These are phyloP conservation scores for Hartigia nigra DNA, from an alignment of 2,888 invertebrate species.

Conservation along the genomic window DNA sequence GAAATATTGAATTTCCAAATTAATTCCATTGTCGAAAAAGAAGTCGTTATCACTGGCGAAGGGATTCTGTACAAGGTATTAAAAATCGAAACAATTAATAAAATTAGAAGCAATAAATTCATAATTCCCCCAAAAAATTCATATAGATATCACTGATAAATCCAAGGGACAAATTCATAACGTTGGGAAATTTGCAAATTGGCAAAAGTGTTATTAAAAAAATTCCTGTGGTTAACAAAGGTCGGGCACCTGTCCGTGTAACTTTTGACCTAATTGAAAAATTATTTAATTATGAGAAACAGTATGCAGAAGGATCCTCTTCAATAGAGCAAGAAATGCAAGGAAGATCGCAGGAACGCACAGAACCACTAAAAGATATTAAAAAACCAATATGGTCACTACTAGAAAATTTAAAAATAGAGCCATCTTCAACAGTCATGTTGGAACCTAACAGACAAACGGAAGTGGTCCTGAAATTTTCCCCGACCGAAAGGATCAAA, in stretches of 20 bases:
- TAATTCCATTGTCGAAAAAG: slow-evolving; percentile 68
- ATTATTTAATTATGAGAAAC: slow-evolving; percentile 55
- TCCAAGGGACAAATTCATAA: slow-evolving; percentile 60
- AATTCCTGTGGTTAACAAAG: slow-evolving; percentile 72
- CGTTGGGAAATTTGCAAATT: slow-evolving; percentile 62
- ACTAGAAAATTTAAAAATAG: slow-evolving; percentile 47
- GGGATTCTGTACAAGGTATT: slow-evolving; percentile 63
- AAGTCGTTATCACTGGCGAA: slow-evolving; percentile 70
- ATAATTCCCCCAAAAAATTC: slow-evolving; percentile 8
- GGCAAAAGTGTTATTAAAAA: slow-evolving; percentile 68
- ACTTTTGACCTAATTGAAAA: slow-evolving; percentile 69
- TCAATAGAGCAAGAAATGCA: slow-evolving; percentile 30
- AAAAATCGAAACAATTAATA: background rate
- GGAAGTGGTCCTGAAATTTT: slow-evolving; percentile 60
- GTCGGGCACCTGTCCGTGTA: slow-evolving; percentile 69
- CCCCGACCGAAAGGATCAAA: slow-evolving; percentile 55
- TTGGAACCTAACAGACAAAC: slow-evolving; percentile 56
- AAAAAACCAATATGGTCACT: slow-evolving; percentile 15
- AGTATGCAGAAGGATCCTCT: slow-evolving; percentile 3
- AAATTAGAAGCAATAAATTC: background rate
- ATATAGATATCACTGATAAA: slow-evolving; percentile 60
- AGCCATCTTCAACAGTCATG: slow-evolving; percentile 49
- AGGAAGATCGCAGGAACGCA: slow-evolving; percentile 24
- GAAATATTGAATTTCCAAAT: slow-evolving; percentile 69
- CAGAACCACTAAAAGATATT: slow-evolving; percentile 5